phyloP scores from a whole-genome alignment of 2,797 vertebrate species.

The Hypotaenidia okinawae region DNA sequence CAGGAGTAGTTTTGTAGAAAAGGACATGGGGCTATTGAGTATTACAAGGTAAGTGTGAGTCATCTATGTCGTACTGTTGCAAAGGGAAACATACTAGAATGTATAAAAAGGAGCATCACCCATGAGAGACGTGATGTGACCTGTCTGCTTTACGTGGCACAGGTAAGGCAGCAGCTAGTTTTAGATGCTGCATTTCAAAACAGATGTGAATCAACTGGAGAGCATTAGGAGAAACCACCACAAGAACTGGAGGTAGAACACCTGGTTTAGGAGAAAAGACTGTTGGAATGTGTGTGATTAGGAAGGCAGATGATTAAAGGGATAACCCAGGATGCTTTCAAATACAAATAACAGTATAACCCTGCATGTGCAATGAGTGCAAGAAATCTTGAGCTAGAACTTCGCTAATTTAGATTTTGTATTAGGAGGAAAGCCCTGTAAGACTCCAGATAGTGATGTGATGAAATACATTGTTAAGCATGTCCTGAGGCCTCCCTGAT shows the following conservation, averaged over 20 bases:
- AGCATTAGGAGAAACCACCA: neutral
- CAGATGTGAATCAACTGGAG: neutral
- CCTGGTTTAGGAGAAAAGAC: neutral
- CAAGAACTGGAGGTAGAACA: neutral
- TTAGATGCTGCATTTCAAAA: neutral
- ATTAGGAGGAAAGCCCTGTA: accelerated
- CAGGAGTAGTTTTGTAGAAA: neutral
- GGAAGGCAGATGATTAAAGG: neutral
- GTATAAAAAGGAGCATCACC: neutral
- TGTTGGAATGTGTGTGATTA: neutral
- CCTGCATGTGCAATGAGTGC: neutral
- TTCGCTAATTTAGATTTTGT: neutral
- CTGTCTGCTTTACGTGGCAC: neutral
- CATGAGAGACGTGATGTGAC: accelerated
- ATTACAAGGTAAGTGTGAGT: neutral
- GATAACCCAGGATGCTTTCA: neutral
- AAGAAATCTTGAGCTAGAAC: neutral
- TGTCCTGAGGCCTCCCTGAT: neutral
- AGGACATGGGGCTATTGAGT: neutral
- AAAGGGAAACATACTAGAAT: neutral
- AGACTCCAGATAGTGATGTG: neutral
- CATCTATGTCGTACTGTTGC: neutral
- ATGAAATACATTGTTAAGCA: neutral
- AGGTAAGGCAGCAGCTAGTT: neutral
- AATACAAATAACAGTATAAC: neutral